These are phyloP conservation scores for Brachionus sp. DNA, from an alignment of 1,140 invertebrate species.

Conservation along the genomic window DNA sequence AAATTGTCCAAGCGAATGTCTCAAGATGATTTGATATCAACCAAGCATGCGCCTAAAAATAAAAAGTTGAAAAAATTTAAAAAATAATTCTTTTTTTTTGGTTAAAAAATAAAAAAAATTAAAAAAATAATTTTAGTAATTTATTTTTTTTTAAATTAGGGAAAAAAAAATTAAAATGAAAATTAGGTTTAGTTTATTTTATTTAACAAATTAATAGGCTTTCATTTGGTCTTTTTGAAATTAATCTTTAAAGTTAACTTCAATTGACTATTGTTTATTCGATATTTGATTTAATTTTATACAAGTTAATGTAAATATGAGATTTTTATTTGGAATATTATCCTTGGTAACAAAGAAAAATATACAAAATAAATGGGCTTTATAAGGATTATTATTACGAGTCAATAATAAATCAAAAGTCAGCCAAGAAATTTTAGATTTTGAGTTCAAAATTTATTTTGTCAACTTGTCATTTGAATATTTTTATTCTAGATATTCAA, in stretches of 20 bases:
- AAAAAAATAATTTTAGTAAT: not conserved
- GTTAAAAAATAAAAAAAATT: not conserved
- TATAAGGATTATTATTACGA: not conserved
- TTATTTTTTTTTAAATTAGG: not conserved
- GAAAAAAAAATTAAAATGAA: not conserved
- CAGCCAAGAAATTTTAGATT: not conserved
- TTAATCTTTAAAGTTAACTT: not conserved
- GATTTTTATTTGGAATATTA: not conserved
- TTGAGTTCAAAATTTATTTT: not conserved
- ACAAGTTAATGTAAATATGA: not conserved
- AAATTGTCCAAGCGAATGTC: slow-evolving; percentile 11
- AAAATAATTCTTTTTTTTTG: not conserved
- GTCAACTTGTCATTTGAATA: not conserved
- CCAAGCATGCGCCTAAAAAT: not conserved
- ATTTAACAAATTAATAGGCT: not conserved
- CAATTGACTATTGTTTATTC: not conserved
- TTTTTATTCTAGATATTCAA: no score
- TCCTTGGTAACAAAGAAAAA: not conserved
- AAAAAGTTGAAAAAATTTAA: slow-evolving; percentile 11
- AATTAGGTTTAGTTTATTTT: not conserved
- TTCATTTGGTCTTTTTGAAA: not conserved
- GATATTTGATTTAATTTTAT: not conserved
- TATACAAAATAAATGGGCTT: not conserved
- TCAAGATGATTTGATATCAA: not conserved
- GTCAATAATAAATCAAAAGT: not conserved